These are phyloP conservation scores for Tinamus major DNA, from an alignment of 2,797 vertebrate genomes.

Conservation along the genomic window DNA sequence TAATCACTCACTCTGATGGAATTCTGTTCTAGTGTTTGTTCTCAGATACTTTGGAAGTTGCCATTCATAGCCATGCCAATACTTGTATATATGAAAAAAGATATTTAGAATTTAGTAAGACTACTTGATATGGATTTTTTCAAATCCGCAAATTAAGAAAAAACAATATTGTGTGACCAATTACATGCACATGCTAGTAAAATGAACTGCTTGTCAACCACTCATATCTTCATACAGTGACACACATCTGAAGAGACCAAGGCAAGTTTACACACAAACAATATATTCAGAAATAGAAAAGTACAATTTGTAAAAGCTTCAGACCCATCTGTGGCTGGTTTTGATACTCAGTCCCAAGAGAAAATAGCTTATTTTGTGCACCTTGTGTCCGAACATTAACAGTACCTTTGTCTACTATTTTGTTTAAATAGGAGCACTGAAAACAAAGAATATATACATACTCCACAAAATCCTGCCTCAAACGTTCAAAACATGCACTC, in stretches of 20 bases:
- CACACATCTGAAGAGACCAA: neutral
- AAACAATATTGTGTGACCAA: neutral
- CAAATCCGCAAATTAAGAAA: neutral
- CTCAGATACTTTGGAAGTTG: neutral
- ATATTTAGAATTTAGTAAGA: neutral
- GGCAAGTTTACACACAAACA: neutral
- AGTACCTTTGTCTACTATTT: neutral
- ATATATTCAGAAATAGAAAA: neutral
- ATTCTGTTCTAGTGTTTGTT: neutral
- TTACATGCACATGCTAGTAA: neutral
- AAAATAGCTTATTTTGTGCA: neutral
- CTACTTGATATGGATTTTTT: neutral
- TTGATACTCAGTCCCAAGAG: neutral
- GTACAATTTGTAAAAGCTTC: neutral
- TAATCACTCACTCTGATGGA: neutral
- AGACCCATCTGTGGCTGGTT: neutral
- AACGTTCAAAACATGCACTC: neutral
- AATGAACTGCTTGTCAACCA: neutral
- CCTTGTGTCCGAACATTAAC: neutral
- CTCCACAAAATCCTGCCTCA: neutral
- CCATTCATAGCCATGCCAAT: neutral
- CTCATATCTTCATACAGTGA: neutral
- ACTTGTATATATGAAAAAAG: neutral
- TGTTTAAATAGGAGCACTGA: neutral
- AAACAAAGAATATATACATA: neutral